Base-by-base conservation (phyloP, 1,140 invertebrate species). In the Maconellicoccus hirsutus region DNA sequence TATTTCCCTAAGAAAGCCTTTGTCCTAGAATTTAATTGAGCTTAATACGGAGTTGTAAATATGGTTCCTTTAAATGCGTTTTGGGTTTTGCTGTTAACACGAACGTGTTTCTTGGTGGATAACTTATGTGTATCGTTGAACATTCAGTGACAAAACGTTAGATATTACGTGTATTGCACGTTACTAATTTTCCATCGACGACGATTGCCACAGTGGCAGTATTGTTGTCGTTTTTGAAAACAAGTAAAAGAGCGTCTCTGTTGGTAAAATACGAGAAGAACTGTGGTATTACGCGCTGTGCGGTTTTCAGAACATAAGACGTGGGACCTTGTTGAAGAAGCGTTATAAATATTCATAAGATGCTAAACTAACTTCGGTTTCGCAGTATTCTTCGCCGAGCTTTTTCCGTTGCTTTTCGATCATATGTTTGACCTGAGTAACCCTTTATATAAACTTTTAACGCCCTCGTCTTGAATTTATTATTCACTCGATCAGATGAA, bases 321-420 rank as follows among this genome's bases (percentile, higher is more conserved):
- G n/a, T 16, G n/a, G 3, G 10, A 52, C 16, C n/a, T 52, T 19
- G 42, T 52, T 19, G 42, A 52, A 52, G 42, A 52, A 52, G n/a
- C 42, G 42, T 52, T 52, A 52, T 52, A 52, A 52, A 52, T 52
- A 52, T 52, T 52, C 42, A 52, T 52, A 52, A 52, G 42, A 52
- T 16, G 42, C 12, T 52, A 52, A 52, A 52, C 42, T 14, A 16
- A 52, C 6, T 6, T 19, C n/a, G 16, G 42, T 16, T 52, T 14
- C 12, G 3, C 12, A 52, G 16, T 16, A 19, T 52, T 52, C 42
- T 52, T 52, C 3, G 42, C n/a, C 10, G 10, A 52, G 42, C 42
- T 52, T 52, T 52, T 3, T 14, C 42, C n/a, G 10, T 52, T 19
- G n/a, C 42, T 52, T 52, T 19, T 3, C 3, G 12, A 52, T 52